Conservation (phyloP, 2,797 vertebrate genomes). For the Staurois parvus region DNA sequence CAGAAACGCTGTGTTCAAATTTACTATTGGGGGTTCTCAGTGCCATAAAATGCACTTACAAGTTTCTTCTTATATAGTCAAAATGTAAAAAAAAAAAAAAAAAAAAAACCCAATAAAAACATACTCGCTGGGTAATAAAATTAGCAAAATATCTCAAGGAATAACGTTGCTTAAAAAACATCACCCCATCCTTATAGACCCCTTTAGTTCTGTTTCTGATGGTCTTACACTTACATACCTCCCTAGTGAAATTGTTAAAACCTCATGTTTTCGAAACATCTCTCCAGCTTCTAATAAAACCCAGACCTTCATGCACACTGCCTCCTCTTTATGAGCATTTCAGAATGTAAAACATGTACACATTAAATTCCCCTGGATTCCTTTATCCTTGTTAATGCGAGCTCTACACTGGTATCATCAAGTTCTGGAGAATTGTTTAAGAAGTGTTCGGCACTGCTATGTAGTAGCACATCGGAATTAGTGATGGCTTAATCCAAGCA, state of each 20-base stretch:
- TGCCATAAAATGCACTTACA: no score
- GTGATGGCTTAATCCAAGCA: no score
- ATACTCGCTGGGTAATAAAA: no score
- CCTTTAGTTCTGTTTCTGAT: not conserved
- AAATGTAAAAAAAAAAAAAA: no score
- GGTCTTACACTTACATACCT: not conserved
- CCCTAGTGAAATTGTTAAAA: not conserved
- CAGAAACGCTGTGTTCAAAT: no score
- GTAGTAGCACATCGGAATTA: not conserved
- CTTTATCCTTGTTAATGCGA: not conserved
- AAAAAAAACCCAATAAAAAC: no score
- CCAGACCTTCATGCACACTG: not conserved
- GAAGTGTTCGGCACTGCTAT: not conserved
- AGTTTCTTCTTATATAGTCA: no score
- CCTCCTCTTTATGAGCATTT: not conserved
- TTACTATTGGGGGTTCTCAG: no score
- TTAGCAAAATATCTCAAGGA: no score
- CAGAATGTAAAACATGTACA: not conserved
- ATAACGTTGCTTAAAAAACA: no score
- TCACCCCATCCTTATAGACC: no score
- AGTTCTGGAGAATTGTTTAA: not conserved
- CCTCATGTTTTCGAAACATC: not conserved
- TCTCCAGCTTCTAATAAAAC: not conserved
- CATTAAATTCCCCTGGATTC: constrained; percentile 1
- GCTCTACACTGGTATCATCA: not conserved